A percentile compares a stretch with the other conserved stretches of the same genome.
Conservation (phyloP, 2,113 vertebrate genomes). For the Athene noctua region DNA sequence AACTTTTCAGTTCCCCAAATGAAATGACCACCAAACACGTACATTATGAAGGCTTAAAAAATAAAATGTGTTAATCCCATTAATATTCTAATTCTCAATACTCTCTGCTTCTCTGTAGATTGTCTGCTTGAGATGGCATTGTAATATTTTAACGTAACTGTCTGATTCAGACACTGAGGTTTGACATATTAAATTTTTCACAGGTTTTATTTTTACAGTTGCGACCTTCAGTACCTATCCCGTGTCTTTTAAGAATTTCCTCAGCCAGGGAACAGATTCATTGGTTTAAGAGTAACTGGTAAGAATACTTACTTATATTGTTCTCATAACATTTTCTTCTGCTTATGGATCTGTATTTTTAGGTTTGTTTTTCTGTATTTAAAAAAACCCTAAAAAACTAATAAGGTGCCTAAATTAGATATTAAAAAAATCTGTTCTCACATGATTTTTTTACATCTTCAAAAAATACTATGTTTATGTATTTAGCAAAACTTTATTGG, state of each 20-base stretch:
- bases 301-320: conserved; percentile 45
- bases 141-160: neutral
- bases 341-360: neutral
- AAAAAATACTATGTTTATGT: neutral
- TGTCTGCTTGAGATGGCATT: neutral
- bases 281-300: conserved; percentile 64
- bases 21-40: neutral
- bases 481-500: neutral
- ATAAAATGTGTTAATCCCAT: conserved; percentile 14
- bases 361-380: neutral
- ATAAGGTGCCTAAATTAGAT: neutral
- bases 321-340: neutral
- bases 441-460: neutral
- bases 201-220: conserved; percentile 73
- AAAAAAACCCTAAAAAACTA: neutral
- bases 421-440: neutral
- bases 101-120: neutral
- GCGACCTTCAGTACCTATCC: conserved; percentile 46
- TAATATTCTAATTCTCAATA: neutral
- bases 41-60: neutral
- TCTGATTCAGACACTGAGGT: neutral
- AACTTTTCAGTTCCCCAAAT: conserved; percentile 3
- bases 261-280: conserved; percentile 6
- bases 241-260: conserved; percentile 57
- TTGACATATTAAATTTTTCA: conserved; percentile 56